Evolutionary conservation across 2,888 invertebrate genomes (phyloP), one percentile per base, ranked within the genome.

Genomic region (Rapana venosa): DNA sequence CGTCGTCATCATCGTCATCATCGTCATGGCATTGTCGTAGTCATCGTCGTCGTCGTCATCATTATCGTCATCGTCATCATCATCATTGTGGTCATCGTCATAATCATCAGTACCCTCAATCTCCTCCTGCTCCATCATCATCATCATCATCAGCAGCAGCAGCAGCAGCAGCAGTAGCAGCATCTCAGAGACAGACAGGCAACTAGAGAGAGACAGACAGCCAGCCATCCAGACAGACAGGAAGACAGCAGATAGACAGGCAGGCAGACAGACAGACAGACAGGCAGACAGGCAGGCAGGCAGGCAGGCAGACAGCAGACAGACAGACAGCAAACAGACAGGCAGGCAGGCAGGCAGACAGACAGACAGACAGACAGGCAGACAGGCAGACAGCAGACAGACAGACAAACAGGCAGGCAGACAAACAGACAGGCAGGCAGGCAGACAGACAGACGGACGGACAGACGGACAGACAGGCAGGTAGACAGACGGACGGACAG

Each of bases 281-380:
- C 81, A 81, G 15, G 35, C 81, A 81, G 35, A 81, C 35, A 81
- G 35, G 35, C 81, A 81, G 35, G 22, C 84, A 85, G 8, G 58
- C 47, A 58, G 5, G 22, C n/a, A 36, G 0, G 74, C 90, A 81
- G 47, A 91, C 91, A 74, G 26, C 26, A 74, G 26, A 79, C 77
- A 79, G 77, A 77, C 77, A 77, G 77, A 77, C 77, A 61, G 17
- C 2, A 1, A 61, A 1, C 47, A 66, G 66, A 13, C 66, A 66
- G 66, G 13, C 66, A 66, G 47, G 47, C 66, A 17, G 26, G n/a
- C 74, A 74, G 26, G n/a, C 74, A 74, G 26, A n/a, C 74, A 74
- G 26, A 74, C 26, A 74, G 26, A 79, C 77, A 79, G 77, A 77
- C 77, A 77, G 77, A 32, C 77, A 61, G 17, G 13, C 20, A 61